phyloP scores from a whole-genome alignment of 2,888 invertebrate genomes.

The Tuberolachnus salignus region DNA sequence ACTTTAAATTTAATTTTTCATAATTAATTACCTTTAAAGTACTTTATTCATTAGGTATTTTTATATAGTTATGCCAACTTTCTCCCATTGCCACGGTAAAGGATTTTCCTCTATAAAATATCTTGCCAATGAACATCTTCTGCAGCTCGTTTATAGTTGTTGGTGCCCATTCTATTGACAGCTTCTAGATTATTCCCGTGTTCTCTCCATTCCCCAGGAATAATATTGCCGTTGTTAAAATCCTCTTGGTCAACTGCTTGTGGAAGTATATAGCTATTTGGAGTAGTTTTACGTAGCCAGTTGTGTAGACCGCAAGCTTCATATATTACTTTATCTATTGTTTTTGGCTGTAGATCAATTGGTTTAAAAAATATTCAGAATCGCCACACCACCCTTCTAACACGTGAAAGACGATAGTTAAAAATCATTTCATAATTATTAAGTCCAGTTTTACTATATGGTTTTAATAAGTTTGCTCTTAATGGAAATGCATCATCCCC shows the following conservation, averaged over 20 bases:
- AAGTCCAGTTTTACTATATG: constrained; percentile 12
- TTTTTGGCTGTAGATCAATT: too few relatives aligned
- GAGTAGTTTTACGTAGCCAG: too few relatives aligned
- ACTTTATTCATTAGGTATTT: too few relatives aligned
- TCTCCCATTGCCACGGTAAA: too few relatives aligned
- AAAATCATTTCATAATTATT: constrained; percentile 21
- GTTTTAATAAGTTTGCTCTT: constrained; percentile 28
- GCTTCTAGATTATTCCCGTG: neutral
- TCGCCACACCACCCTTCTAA: constrained; percentile 11
- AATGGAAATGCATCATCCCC: constrained; percentile 29
- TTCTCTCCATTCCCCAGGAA: neutral
- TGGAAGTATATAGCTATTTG: too few relatives aligned
- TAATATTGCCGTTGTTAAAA: constrained; percentile 2
- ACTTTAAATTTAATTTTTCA: too few relatives aligned
- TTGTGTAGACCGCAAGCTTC: too few relatives aligned
- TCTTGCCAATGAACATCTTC: neutral
- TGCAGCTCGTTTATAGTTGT: constrained; percentile 4
- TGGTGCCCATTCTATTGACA: neutral
- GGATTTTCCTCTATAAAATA: too few relatives aligned
- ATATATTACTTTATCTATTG: too few relatives aligned
- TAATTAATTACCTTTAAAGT: too few relatives aligned
- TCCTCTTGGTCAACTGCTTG: constrained; percentile 6
- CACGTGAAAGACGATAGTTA: constrained; percentile 37
- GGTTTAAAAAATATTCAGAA: constrained; percentile 14
- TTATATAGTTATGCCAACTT: too few relatives aligned